phyloP scores from a whole-genome alignment of 2,113 vertebrate genomes.

The Gulo gulo region DNA sequence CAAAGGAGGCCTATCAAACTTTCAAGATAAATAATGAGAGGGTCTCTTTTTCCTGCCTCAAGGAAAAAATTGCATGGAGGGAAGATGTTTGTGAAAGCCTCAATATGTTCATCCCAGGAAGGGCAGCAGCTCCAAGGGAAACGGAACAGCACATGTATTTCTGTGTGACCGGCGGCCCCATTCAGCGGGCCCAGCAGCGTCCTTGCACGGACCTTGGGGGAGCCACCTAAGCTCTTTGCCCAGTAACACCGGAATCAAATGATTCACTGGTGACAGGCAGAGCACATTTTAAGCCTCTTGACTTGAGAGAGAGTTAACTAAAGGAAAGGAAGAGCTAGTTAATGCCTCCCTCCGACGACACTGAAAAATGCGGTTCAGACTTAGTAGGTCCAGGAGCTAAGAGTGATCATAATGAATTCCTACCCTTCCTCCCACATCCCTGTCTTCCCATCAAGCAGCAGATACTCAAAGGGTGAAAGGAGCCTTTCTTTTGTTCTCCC shows the following conservation, averaged over 20 bases:
- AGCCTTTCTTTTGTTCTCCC: not conserved
- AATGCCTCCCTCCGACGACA: not conserved
- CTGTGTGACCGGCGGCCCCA: not conserved
- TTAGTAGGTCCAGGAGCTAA: slow-evolving; percentile 31
- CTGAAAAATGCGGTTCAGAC: slow-evolving; percentile 48
- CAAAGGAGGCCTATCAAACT: slow-evolving; percentile 73
- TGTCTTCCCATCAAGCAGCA: not conserved
- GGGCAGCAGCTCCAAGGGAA: not conserved
- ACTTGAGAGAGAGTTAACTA: slow-evolving; percentile 46
- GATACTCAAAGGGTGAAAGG: not conserved
- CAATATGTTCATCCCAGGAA: slow-evolving; percentile 41
- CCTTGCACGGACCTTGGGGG: not conserved
- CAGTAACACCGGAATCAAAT: not conserved
- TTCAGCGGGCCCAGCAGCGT: fast-evolving
- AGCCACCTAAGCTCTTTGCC: not conserved
- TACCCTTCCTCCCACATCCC: not conserved
- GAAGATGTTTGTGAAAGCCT: slow-evolving; percentile 66
- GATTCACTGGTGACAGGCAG: not conserved
- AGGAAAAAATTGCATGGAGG: slow-evolving; percentile 57
- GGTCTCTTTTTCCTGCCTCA: slow-evolving; percentile 66
- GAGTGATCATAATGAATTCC: not conserved
- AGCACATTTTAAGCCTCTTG: slow-evolving; percentile 40
- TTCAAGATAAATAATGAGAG: slow-evolving; percentile 80
- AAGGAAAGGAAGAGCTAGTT: slow-evolving; percentile 56
- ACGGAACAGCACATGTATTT: not conserved